phyloP scores from a whole-genome alignment of 1,140 invertebrate species.

The Proctacanthus coquilletti region DNA sequence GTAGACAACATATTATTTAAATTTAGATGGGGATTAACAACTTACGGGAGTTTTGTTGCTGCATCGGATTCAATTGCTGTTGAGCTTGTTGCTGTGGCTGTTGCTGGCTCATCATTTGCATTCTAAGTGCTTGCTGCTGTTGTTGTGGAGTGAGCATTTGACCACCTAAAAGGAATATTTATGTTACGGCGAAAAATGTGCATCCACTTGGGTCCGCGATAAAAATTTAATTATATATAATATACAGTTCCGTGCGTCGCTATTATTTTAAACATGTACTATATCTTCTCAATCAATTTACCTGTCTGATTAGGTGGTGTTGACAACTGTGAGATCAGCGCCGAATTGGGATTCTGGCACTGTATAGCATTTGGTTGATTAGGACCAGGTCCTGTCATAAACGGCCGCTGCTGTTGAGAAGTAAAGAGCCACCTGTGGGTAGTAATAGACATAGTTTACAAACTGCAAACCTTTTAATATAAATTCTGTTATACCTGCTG shows the following conservation, averaged over 20 bases:
- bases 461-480: too few relatives aligned
- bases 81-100: slow-evolving; percentile 28
- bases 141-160: slow-evolving; percentile 31
- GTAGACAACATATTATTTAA: not conserved
- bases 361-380: slow-evolving; percentile 12
- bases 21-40: slow-evolving; percentile 1
- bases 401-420: slow-evolving; percentile 17
- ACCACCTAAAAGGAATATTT: too few relatives aligned
- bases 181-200: too few relatives aligned
- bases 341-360: slow-evolving; percentile 32
- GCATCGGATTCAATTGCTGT: slow-evolving; percentile 17
- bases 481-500: too few relatives aligned
- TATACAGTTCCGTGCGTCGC: too few relatives aligned
- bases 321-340: slow-evolving; percentile 51
- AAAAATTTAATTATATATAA: too few relatives aligned
- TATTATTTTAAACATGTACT: not conserved
- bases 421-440: not conserved
- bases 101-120: slow-evolving; percentile 27
- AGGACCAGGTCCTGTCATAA: slow-evolving; percentile 13
- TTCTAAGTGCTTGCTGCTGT: slow-evolving; percentile 18
- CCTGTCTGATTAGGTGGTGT: slow-evolving; percentile 42
- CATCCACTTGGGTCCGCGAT: too few relatives aligned
- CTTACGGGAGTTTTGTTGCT: not conserved
- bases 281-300: slow-evolving; percentile 5
- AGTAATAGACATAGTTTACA: too few relatives aligned